A percentile compares a stretch with the other conserved stretches of the same genome.
Evolutionary conservation across 1,140 invertebrate genomes (phyloP).

Genomic region (Ips nitidus): DNA sequence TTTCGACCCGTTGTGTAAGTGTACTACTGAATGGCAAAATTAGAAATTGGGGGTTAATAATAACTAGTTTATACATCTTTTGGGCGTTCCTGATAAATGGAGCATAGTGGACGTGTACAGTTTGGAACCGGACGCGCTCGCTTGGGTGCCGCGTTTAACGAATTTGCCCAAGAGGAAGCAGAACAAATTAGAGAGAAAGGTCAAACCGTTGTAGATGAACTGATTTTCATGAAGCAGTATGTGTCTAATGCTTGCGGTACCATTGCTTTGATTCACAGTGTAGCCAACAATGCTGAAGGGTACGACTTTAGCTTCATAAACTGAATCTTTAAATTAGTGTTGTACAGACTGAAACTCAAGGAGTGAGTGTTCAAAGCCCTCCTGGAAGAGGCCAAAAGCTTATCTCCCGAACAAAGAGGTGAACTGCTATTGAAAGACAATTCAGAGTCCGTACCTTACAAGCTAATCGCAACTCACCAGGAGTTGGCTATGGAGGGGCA

Average conservation of each 20-base stretch:
- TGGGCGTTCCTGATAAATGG: conserved; percentile 82
- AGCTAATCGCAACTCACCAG: conserved; percentile 79
- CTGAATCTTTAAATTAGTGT: conserved; percentile 8
- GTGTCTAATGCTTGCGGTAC: conserved; percentile 96
- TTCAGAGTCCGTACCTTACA: conserved; percentile 47
- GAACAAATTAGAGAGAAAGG: conserved; percentile 63
- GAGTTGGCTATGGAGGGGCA: conserved; percentile 87
- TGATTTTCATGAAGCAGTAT: conserved; percentile 92
- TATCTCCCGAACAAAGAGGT: conserved; percentile 75
- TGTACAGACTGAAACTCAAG: conserved; percentile 64
- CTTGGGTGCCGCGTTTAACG: conserved; percentile 64
- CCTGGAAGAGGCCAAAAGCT: conserved; percentile 67
- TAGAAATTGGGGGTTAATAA: too few relatives aligned
- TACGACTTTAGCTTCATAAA: conserved; percentile 41
- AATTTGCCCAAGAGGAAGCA: conserved; percentile 66
- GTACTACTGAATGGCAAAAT: too few relatives aligned
- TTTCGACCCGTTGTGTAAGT: too few relatives aligned
- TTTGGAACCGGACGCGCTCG: conserved; percentile 80
- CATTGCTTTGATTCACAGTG: conserved; percentile 85
- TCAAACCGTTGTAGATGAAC: conserved; percentile 61
- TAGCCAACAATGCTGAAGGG: conserved; percentile 72
- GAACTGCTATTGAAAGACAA: conserved; percentile 69
- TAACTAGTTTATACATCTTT: conserved; percentile 76
- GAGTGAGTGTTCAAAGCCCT: conserved; percentile 80
- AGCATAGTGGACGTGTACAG: conserved; percentile 87